Conservation (phyloP, 2,113 vertebrate species). For the Nannospalax galili region DNA sequence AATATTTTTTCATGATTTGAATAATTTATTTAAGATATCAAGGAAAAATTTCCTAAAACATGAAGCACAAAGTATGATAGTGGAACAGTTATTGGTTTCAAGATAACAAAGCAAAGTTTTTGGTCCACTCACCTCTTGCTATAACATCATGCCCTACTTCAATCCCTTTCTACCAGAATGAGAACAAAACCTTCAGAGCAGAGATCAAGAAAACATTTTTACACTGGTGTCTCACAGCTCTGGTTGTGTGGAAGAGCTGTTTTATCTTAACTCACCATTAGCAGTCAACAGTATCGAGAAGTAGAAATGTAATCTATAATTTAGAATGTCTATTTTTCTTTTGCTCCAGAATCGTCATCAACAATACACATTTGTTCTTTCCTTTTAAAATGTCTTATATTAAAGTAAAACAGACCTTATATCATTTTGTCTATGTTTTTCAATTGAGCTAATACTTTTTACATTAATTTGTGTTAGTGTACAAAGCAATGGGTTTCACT, state of each 20-base stretch:
- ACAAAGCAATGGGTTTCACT: background rate
- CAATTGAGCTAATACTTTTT: background rate
- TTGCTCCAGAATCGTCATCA: background rate
- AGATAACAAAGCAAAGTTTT: background rate
- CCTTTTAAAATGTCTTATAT: background rate
- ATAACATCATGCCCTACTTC: background rate
- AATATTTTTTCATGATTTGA: background rate
- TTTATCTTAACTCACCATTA: background rate
- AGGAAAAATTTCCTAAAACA: background rate
- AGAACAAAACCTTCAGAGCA: background rate
- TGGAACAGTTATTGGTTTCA: background rate
- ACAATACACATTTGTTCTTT: background rate
- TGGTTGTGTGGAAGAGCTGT: background rate
- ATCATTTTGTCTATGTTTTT: background rate
- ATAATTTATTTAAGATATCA: background rate
- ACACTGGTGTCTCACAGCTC: accelerated
- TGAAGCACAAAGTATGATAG: background rate
- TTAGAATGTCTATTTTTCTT: background rate
- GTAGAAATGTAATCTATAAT: background rate
- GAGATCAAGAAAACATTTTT: background rate
- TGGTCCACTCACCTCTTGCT: background rate
- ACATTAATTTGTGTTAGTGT: background rate
- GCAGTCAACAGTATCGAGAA: background rate
- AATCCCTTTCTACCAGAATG: background rate
- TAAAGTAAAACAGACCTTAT: background rate